These are phyloP conservation scores for Clarias platycephalus DNA, from an alignment of 2,797 vertebrate species.

Conservation along the genomic window DNA sequence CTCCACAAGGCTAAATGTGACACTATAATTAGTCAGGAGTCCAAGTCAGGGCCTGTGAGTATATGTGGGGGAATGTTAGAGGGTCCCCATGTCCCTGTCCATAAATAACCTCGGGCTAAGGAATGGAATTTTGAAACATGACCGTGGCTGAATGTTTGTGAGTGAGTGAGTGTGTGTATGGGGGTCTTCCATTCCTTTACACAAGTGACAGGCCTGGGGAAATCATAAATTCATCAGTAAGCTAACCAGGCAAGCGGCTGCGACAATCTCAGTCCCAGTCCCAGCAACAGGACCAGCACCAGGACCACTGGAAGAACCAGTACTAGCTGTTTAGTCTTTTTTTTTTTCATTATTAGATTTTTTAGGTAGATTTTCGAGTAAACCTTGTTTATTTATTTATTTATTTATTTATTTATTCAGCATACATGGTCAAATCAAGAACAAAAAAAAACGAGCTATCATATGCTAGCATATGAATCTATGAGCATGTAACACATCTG, in stretches of 20 bases:
- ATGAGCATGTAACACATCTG: background rate
- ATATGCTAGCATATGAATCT: background rate
- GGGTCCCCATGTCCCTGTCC: constrained; percentile 61
- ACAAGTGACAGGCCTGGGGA: background rate
- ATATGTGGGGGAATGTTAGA: constrained; percentile 68
- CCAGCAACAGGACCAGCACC: background rate
- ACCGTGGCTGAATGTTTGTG: constrained; percentile 56
- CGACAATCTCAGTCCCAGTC: background rate
- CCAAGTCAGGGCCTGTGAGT: constrained; percentile 57
- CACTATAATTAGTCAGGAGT: constrained; percentile 68
- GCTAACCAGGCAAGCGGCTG: background rate
- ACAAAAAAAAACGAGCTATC: background rate
- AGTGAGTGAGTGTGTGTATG: background rate
- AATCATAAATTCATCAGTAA: background rate
- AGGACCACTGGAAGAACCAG: background rate
- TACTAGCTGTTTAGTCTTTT: background rate
- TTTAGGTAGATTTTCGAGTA: too few relatives aligned
- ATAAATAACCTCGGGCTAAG: constrained; percentile 75
- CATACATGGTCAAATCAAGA: background rate
- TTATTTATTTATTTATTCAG: too few relatives aligned
- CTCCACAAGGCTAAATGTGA: constrained; percentile 60
- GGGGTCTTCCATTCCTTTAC: constrained; percentile 4
- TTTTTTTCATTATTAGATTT: too few relatives aligned
- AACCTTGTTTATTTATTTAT: too few relatives aligned
- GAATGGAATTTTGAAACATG: constrained; percentile 74